Evolutionary conservation across 1,140 invertebrate species (phyloP), one percentile per base, ranked within the genome.

Genomic region (Copidosoma floridanum): DNA sequence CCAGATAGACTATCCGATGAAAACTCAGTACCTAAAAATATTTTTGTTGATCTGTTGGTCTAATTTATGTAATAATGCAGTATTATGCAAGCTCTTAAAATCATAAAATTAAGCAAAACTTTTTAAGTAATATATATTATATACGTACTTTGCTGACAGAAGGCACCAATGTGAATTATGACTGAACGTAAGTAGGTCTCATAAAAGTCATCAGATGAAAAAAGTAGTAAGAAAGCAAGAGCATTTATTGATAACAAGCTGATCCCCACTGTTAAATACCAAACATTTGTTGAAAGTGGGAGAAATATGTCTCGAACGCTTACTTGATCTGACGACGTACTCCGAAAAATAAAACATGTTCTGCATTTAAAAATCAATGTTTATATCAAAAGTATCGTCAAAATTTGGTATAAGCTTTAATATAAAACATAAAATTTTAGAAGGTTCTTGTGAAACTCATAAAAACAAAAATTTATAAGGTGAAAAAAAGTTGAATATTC

Each of bases 21-120:
- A 54, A 60, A 60, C 18, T 60, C 51, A 18, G 48, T 53, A 27
- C 51, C 57, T 59, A 59, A 44, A 23, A 29, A 51, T n/a, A 16
- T n/a, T 11, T 32, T 8, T 32, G 29, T 8, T 8, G 29, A 8
- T 32, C 29, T 32, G 12, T 32, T 32, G 6, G 6, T 32, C 29
- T 8, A 32, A 32, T 32, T 32, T 6, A 12, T 32, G 12, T 32
- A 32, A 8, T 8, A 32, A 32, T 8, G 6, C 12, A 32, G 12
- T 32, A 32, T 32, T 32, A 6, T 32, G 29, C n/a, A n/a, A n/a
- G n/a, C n/a, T n/a, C n/a, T n/a, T n/a, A n/a, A n/a, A n/a, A n/a
- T n/a, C n/a, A n/a, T n/a, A n/a, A n/a, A n/a, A n/a, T n/a, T n/a
- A n/a, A n/a, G n/a, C n/a, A n/a, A n/a, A n/a, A 51, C 10, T 20